These are phyloP conservation scores for Balanococcus diminutus DNA, from an alignment of 2,888 invertebrate genomes.

Conservation along the genomic window DNA sequence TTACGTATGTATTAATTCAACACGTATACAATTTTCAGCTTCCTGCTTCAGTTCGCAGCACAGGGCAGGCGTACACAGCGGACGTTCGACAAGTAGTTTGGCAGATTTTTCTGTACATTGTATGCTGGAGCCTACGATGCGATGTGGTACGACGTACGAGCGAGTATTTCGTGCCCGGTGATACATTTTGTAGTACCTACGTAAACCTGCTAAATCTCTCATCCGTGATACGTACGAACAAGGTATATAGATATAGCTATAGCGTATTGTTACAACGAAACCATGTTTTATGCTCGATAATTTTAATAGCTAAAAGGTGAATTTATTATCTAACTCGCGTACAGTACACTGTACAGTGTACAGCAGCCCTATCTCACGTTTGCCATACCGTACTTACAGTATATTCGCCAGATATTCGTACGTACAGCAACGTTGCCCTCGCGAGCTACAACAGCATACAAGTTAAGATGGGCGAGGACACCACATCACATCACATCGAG, in stretches of 20 bases:
- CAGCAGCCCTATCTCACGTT: background rate
- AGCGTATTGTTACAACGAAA: background rate
- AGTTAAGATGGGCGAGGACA: background rate
- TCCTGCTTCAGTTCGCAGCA: conserved; percentile 1
- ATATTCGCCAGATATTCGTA: background rate
- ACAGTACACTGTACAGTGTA: background rate
- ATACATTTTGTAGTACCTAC: background rate
- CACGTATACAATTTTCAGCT: conserved; percentile 17
- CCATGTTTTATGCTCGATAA: conserved; percentile 35
- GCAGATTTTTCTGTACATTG: background rate
- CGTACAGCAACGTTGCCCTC: background rate
- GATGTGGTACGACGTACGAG: background rate
- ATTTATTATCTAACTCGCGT: conserved; percentile 29
- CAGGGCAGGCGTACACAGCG: background rate
- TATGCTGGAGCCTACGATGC: background rate
- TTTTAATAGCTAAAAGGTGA: conserved; percentile 39
- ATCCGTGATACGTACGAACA: conserved; percentile 28
- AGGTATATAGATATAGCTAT: background rate
- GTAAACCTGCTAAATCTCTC: conserved; percentile 40
- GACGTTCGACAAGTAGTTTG: conserved; percentile 40
- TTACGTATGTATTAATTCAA: conserved; percentile 12
- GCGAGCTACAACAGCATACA: background rate
- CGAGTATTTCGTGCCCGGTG: background rate
- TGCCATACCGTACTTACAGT: background rate
- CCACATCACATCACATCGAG: background rate